Percentiles rank a stretch among this genome's conserved stretches.
Evolutionary conservation across 2,888 invertebrate genomes (phyloP).

Genomic region (Cryptocheilus praepositus): DNA sequence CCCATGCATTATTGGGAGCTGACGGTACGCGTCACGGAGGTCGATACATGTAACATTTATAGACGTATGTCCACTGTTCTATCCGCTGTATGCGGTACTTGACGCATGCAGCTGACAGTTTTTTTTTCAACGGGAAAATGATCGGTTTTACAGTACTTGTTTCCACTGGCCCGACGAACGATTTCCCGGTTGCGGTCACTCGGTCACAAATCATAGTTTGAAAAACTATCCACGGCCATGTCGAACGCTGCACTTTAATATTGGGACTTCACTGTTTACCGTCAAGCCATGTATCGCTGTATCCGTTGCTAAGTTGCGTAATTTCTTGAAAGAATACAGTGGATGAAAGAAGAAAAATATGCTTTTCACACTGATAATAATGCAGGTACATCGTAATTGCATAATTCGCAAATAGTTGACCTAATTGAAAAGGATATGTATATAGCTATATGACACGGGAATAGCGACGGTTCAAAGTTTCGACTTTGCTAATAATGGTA

Average conservation of each 20-base stretch:
- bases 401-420: too few species aligned
- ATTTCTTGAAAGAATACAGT: background rate
- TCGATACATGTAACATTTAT: too few species aligned
- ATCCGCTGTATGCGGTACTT: too few species aligned
- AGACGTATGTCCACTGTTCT: too few species aligned
- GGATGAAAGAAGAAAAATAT: slow-evolving; percentile 10
- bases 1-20: too few species aligned
- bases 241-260: background rate
- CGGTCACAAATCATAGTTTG: background rate
- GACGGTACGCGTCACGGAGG: too few species aligned
- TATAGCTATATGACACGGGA: too few species aligned
- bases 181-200: background rate
- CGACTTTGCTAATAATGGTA: too few species aligned
- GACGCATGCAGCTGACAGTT: too few species aligned
- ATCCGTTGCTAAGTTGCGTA: background rate
- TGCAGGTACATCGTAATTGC: background rate
- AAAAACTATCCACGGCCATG: background rate
- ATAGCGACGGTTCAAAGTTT: too few species aligned
- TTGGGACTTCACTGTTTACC: background rate
- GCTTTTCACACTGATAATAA: background rate
- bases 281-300: background rate
- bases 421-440: too few species aligned
- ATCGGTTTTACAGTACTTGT: background rate
- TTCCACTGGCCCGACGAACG: background rate
- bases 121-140: too few species aligned